These are phyloP conservation scores for Coptotermes formosanus DNA, from an alignment of 1,140 invertebrate species.

Conservation along the genomic window DNA sequence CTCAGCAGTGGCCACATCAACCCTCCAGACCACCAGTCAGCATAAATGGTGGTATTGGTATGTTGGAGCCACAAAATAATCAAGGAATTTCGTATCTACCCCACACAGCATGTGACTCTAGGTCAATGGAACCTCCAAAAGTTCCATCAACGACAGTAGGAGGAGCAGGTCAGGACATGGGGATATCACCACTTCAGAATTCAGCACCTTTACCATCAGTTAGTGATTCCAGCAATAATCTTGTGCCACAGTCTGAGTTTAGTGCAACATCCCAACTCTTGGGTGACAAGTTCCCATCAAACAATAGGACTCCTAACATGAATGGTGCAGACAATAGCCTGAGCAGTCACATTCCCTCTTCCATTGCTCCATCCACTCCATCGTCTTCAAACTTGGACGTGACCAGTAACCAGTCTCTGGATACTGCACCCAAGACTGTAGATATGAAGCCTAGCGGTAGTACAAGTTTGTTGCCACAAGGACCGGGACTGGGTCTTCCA, in stretches of 20 bases:
- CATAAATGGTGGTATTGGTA: conserved; percentile 37
- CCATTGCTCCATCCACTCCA: background rate
- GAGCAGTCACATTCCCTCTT: conserved; percentile 24
- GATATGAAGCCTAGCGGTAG: conserved; percentile 2
- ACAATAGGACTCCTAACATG: conserved; percentile 26
- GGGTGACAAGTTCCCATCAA: conserved; percentile 27
- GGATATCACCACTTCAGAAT: conserved; percentile 43
- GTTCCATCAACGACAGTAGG: background rate
- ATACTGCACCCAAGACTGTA: background rate
- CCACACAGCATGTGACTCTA: conserved; percentile 20
- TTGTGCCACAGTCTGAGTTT: conserved; percentile 29
- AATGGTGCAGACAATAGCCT: conserved; percentile 23
- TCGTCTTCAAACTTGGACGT: background rate
- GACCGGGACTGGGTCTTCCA: background rate
- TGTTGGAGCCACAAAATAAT: conserved; percentile 34
- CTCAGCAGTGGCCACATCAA: conserved; percentile 56
- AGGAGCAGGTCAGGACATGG: conserved; percentile 12
- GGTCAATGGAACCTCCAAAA: conserved; percentile 23
- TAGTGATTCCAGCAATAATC: conserved; percentile 35
- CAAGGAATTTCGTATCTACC: conserved; percentile 26
- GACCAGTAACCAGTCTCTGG: background rate
- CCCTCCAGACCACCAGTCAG: conserved; percentile 22
- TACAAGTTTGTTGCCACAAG: background rate
- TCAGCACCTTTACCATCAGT: conserved; percentile 40
- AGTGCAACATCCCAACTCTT: conserved; percentile 17